phyloP scores from a whole-genome alignment of 2,888 invertebrate genomes.

The Willowsia nigromaculata region DNA sequence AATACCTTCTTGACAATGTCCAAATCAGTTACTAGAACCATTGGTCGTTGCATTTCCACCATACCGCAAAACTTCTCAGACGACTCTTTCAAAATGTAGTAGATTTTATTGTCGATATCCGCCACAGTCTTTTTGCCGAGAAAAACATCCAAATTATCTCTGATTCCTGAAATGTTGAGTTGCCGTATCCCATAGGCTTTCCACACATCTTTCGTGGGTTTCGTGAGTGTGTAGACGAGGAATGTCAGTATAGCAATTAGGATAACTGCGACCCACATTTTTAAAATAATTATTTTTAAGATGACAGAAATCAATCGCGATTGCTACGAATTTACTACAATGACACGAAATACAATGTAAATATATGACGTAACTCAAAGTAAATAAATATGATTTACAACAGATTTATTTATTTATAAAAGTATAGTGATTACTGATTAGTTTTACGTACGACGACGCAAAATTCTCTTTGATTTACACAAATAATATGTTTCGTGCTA shows the following conservation, averaged over 20 bases:
- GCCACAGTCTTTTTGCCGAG: slow-evolving; percentile 6
- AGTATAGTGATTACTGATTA: too few species aligned
- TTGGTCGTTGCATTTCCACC: neutral
- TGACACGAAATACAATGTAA: too few species aligned
- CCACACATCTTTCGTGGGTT: slow-evolving; percentile 35
- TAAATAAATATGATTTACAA: too few species aligned
- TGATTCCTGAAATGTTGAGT: neutral
- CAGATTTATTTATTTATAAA: too few species aligned
- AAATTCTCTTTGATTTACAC: too few species aligned
- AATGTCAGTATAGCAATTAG: neutral
- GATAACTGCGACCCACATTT: slow-evolving; percentile 3
- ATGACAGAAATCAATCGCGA: neutral
- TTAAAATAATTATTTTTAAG: neutral
- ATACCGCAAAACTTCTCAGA: slow-evolving; percentile 18
- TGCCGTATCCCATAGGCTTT: slow-evolving; percentile 16
- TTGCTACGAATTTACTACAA: too few species aligned
- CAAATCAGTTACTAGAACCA: slow-evolving; percentile 43
- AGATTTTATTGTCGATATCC: neutral
- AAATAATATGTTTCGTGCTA: too few species aligned
- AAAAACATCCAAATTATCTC: neutral
- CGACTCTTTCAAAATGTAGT: neutral
- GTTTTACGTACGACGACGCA: too few species aligned
- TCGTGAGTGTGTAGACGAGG: neutral
- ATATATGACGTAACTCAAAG: too few species aligned
- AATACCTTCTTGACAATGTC: slow-evolving; percentile 55